A percentile compares a stretch with the other conserved stretches of the same genome.
Evolutionary conservation across 2,888 invertebrate genomes (phyloP).

Genomic region (Caenorhabditis parvicauda): DNA sequence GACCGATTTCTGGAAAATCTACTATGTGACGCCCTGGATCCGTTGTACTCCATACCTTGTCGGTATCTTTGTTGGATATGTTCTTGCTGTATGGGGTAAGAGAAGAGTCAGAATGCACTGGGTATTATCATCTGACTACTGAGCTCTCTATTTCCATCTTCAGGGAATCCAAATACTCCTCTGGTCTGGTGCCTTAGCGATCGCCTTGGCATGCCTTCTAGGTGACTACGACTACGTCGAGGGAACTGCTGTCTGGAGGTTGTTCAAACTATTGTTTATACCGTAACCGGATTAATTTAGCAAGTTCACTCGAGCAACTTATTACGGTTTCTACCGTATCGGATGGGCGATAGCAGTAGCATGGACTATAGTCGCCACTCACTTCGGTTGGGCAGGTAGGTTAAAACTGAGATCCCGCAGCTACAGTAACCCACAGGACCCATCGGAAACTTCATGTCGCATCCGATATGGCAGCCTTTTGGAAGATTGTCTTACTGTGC

Average conservation of each 20-base stretch:
- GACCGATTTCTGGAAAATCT: constrained; percentile 21
- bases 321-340: constrained; percentile 47
- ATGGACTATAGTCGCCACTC: constrained; percentile 65
- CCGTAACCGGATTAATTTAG: too few species aligned
- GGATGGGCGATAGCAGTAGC: constrained; percentile 63
- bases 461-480: constrained; percentile 79
- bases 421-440: too few species aligned
- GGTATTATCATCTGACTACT: too few species aligned
- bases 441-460: constrained; percentile 77
- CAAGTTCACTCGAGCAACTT: too few species aligned
- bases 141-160: too few species aligned
- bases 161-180: too few species aligned
- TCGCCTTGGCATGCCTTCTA: constrained; percentile 25
- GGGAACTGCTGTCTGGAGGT: too few species aligned
- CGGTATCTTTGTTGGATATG: constrained; percentile 63
- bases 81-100: constrained; percentile 50
- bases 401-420: too few species aligned
- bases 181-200: constrained; percentile 11
- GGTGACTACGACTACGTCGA: constrained; percentile 29
- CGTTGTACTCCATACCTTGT: constrained; percentile 64
- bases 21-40: constrained; percentile 63
- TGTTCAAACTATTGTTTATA: too few species aligned
- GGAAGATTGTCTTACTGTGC: constrained; percentile 88
- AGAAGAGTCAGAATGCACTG: constrained; percentile 15
- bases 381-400: constrained; percentile 65